Percentiles rank a stretch among this genome's conserved stretches.
Conservation (phyloP, 2,888 invertebrate genomes). For the Eueremaeus valkanovi region DNA sequence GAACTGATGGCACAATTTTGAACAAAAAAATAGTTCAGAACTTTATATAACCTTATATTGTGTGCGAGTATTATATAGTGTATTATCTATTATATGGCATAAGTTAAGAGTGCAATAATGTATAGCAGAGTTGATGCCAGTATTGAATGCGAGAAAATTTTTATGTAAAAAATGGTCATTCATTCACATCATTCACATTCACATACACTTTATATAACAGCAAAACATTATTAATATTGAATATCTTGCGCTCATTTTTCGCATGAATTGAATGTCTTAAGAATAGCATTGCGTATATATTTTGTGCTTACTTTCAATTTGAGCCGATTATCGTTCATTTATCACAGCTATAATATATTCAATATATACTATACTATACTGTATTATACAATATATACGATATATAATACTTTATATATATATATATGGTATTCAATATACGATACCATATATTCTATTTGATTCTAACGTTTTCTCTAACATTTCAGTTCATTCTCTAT, state of each 20-base stretch:
- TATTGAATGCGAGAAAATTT: slow-evolving; percentile 10
- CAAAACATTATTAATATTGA: slow-evolving; percentile 27
- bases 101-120: slow-evolving; percentile 23
- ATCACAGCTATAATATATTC: slow-evolving; percentile 27
- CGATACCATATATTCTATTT: background rate
- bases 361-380: no score
- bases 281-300: slow-evolving; percentile 18
- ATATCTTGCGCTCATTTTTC: slow-evolving; percentile 27
- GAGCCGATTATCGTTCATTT: background rate
- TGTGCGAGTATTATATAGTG: background rate
- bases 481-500: background rate
- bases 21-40: background rate
- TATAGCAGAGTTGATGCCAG: slow-evolving; percentile 18
- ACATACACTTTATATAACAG: background rate
- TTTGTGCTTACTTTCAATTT: background rate
- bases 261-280: slow-evolving; percentile 35
- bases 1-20: slow-evolving; percentile 7
- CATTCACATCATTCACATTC: slow-evolving; percentile 30
- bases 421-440: no score
- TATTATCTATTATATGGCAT: slow-evolving; percentile 4
- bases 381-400: no score
- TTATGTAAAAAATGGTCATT: slow-evolving; percentile 34
- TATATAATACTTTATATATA: no score
- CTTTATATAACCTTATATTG: background rate
- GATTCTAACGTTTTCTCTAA: background rate